Evolutionary conservation across 2,797 vertebrate genomes (phyloP).

Genomic region (Champsocephalus gunnari): DNA sequence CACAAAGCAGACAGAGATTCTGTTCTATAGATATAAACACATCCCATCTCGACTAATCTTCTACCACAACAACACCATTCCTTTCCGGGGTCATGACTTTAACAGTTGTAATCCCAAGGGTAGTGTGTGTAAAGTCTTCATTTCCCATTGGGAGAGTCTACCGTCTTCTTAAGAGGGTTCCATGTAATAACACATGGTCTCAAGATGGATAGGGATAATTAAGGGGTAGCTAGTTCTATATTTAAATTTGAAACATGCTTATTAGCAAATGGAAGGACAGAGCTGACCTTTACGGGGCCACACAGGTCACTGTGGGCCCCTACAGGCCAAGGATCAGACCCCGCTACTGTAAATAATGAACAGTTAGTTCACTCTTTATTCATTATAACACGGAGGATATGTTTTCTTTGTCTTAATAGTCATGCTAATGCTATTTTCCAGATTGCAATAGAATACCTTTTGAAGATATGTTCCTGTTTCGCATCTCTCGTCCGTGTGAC

Average conservation of each 20-base stretch:
- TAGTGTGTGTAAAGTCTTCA: constrained; percentile 60
- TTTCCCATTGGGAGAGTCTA: constrained; percentile 52
- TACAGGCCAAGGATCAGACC: constrained; percentile 42
- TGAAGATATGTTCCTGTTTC: background rate
- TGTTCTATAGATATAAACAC: constrained; percentile 29
- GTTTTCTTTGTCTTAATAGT: constrained; percentile 1
- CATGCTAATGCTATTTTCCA: constrained; percentile 1
- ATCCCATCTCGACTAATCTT: constrained; percentile 33
- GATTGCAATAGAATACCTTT: background rate
- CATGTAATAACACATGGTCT: constrained; percentile 67
- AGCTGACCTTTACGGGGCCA: constrained; percentile 59
- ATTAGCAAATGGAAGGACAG: constrained; percentile 76
- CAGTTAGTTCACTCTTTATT: background rate
- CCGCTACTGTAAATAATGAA: background rate
- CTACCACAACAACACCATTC: constrained; percentile 23
- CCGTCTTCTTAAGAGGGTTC: constrained; percentile 49
- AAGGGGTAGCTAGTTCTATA: constrained; percentile 76
- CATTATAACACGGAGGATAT: constrained; percentile 4
- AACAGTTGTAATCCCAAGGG: constrained; percentile 55
- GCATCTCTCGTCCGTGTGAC: background rate
- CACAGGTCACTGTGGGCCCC: constrained; percentile 31
- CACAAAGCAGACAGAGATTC: constrained; percentile 2
- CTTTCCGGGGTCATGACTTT: constrained; percentile 37
- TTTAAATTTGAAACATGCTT: constrained; percentile 81
- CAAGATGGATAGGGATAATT: constrained; percentile 70